phyloP scores from a whole-genome alignment of 2,888 invertebrate species.

The Lasiommata megera region DNA sequence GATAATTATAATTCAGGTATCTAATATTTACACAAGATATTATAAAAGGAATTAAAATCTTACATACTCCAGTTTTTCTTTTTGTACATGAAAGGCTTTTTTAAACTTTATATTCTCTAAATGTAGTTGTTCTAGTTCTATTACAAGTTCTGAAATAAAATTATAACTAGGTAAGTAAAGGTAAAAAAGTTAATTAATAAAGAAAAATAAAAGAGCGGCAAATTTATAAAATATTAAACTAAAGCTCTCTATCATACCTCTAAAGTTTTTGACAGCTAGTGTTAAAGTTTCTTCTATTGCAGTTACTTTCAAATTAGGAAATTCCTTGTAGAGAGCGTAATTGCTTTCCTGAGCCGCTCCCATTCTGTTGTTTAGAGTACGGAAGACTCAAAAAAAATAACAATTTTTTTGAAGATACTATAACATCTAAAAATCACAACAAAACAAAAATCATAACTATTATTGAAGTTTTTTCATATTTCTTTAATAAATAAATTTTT shows the following conservation, averaged over 20 bases:
- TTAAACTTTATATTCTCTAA: constrained; percentile 49
- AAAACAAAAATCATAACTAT: no score
- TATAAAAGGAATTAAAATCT: neutral
- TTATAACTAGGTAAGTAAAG: neutral
- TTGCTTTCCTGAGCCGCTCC: constrained; percentile 20
- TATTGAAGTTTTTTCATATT: no score
- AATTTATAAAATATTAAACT: neutral
- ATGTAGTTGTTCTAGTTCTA: constrained; percentile 50
- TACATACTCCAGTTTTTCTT: constrained; percentile 55
- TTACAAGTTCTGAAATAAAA: constrained; percentile 53
- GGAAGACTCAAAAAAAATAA: no score
- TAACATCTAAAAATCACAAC: no score
- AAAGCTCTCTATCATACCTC: constrained; percentile 44
- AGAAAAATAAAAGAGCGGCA: neutral
- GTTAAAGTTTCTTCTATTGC: constrained; percentile 51
- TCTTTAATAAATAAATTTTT: no score
- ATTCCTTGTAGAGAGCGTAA: constrained; percentile 33
- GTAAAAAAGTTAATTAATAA: no score
- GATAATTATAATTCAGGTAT: neutral
- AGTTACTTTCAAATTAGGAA: constrained; percentile 45
- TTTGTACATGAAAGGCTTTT: constrained; percentile 42
- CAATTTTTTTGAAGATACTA: no score
- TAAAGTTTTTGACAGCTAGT: constrained; percentile 48
- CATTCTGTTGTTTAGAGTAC: constrained; percentile 12
- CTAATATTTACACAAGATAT: neutral